Percentiles rank a stretch among this genome's conserved stretches.
These are phyloP conservation scores for Trichogramma dendrolimi DNA, from an alignment of 2,888 invertebrate genomes.

Conservation along the genomic window DNA sequence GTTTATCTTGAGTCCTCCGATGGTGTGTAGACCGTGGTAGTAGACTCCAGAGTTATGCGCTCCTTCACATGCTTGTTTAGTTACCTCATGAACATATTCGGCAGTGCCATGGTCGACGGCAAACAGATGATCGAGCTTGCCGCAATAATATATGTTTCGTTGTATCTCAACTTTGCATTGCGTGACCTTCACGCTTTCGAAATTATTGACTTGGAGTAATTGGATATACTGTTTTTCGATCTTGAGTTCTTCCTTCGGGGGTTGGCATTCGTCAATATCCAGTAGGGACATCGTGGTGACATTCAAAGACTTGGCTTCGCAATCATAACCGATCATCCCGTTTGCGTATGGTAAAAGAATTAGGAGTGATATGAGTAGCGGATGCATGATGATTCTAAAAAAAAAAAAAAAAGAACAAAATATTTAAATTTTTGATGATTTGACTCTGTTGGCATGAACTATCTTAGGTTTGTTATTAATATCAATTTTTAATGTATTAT, in stretches of 20 bases:
- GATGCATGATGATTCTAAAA: too few relatives aligned
- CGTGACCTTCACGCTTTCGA: background rate
- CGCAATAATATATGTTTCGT: conserved; percentile 8
- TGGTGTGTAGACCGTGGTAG: too few relatives aligned
- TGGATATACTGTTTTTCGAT: conserved; percentile 9
- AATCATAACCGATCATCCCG: conserved; percentile 25
- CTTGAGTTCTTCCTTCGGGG: conserved; percentile 5
- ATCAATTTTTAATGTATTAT: too few relatives aligned
- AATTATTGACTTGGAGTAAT: conserved; percentile 18
- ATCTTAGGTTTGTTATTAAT: too few relatives aligned
- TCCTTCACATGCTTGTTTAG: background rate
- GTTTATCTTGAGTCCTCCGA: too few relatives aligned
- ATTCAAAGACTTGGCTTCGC: conserved; percentile 10
- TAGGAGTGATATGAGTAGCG: too few relatives aligned
- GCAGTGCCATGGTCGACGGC: background rate
- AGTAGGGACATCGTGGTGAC: conserved; percentile 17
- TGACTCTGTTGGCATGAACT: too few relatives aligned
- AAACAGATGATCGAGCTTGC: background rate
- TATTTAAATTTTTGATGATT: too few relatives aligned
- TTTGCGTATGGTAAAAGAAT: too few relatives aligned
- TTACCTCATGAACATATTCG: background rate
- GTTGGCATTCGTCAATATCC: conserved; percentile 20
- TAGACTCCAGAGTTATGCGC: too few relatives aligned
- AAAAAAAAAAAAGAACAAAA: too few relatives aligned
- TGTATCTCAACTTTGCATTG: conserved; percentile 21